Conservation (phyloP, 1,140 invertebrate species). For the Chionoecetes opilio region DNA sequence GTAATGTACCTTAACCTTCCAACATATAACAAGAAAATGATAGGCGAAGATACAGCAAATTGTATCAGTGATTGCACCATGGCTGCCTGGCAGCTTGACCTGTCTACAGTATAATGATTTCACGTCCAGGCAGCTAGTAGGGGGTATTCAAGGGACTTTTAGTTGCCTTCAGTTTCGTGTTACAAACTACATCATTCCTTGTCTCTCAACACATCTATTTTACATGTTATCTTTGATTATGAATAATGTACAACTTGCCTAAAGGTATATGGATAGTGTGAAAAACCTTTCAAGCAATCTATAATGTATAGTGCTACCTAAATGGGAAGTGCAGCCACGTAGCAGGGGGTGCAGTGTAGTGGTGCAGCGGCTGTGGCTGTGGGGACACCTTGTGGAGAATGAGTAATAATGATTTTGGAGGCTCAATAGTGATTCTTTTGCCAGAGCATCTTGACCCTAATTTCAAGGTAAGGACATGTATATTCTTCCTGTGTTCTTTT, state of each 20-base stretch:
- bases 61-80: background rate
- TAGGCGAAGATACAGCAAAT: background rate
- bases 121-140: background rate
- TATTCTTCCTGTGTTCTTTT: too few relatives aligned
- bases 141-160: background rate
- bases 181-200: background rate
- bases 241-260: background rate
- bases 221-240: background rate
- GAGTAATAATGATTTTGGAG: slow-evolving; percentile 63
- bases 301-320: background rate
- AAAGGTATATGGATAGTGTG: background rate
- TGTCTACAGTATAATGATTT: background rate
- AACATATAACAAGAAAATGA: too few relatives aligned
- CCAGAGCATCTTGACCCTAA: slow-evolving; percentile 69
- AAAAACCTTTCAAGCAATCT: background rate
- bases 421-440: slow-evolving; percentile 69
- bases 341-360: background rate
- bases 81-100: background rate
- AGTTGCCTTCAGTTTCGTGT: background rate
- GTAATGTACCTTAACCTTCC: too few relatives aligned
- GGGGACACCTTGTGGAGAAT: slow-evolving; percentile 51
- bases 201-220: background rate
- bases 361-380: background rate
- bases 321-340: slow-evolving; percentile 19
- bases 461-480: too few relatives aligned